Conservation (phyloP, 2,888 invertebrate genomes). For the Clepsis dumicolana region DNA sequence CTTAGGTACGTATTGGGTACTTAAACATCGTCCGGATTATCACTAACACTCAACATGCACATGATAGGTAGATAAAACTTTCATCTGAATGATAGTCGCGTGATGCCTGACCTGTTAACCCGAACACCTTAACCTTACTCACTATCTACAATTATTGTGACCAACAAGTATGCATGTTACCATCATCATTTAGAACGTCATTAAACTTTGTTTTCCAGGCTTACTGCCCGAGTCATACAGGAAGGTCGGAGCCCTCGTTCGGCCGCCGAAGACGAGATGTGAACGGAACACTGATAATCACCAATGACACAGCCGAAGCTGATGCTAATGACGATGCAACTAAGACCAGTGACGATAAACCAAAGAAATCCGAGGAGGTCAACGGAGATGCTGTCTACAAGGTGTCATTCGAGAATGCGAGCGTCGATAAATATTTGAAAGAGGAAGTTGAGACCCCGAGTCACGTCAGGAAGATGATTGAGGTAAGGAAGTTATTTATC, state of each 20-base stretch:
- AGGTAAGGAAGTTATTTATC: slow-evolving; percentile 86
- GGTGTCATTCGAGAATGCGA: slow-evolving; percentile 74
- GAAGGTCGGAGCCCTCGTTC: slow-evolving; percentile 94
- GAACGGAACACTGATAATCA: slow-evolving; percentile 65
- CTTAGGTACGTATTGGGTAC: too few relatives aligned
- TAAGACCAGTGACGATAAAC: slow-evolving; percentile 45
- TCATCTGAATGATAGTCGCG: slow-evolving; percentile 28
- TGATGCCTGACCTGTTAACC: slow-evolving; percentile 31
- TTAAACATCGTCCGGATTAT: not conserved
- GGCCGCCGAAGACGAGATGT: slow-evolving; percentile 89
- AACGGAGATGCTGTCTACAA: slow-evolving; percentile 68
- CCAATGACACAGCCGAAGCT: slow-evolving; percentile 68
- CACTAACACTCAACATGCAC: not conserved
- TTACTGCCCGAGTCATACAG: slow-evolving; percentile 92
- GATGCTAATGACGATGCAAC: slow-evolving; percentile 55
- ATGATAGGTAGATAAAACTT: slow-evolving; percentile 3
- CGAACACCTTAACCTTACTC: not conserved
- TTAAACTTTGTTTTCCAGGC: slow-evolving; percentile 80
- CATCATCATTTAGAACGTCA: not conserved
- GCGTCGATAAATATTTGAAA: slow-evolving; percentile 78
- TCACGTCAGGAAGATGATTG: slow-evolving; percentile 95
- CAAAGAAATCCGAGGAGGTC: slow-evolving; percentile 58
- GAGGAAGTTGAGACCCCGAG: slow-evolving; percentile 88
- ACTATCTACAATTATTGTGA: not conserved
- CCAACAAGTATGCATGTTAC: not conserved